Evolutionary conservation across 2,797 vertebrate species (phyloP), one percentile per base, ranked within the genome.

Genomic region (Salarias fasciatus): DNA sequence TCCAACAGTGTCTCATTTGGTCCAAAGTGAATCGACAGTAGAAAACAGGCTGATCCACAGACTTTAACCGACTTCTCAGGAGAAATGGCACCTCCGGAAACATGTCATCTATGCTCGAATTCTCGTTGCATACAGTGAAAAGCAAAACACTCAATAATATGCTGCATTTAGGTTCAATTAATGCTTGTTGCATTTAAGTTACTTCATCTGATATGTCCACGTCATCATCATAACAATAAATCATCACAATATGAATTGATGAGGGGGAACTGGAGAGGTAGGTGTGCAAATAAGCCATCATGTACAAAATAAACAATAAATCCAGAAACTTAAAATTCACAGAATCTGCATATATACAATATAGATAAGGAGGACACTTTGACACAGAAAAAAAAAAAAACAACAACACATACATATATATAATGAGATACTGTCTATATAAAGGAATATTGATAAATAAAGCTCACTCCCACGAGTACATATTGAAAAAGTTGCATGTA

Each of bases 241-340:
- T 84, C 72, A 86, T 52, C 40, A 86, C 72, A 64, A 66, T 44
- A 80, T 79, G 75, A 66, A 71, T 59, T 61, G 63, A 63, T 35
- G 33, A 33, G 46, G 63, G 71, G 73, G 63, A 18, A 43, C 50
- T 61, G 81, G 78, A 88, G 86, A 92, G 90, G 88, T 92, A 91
- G 86, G 87, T 92, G 93, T 93, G 92, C 92, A 93, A 93, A 92
- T 88, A 89, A 93, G 89, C 91, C 84, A 75, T 87, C 72, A 82
- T 66, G 58, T 87, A 89, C 75, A 80, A 88, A 83, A 87, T 65
- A 57, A 81, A 87, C 53, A 81, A 78, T 78, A 84, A 82, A 84
- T 71, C 53, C 72, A 77, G 78, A 80, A 79, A 86, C 74, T 73
- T 62, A 83, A 73, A 81, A 30, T 85, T 87, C 63, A 89, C 84